Evolutionary conservation across 2,888 invertebrate species (phyloP), one percentile per base, ranked within the genome.

Genomic region (Ormyrus labotus): DNA sequence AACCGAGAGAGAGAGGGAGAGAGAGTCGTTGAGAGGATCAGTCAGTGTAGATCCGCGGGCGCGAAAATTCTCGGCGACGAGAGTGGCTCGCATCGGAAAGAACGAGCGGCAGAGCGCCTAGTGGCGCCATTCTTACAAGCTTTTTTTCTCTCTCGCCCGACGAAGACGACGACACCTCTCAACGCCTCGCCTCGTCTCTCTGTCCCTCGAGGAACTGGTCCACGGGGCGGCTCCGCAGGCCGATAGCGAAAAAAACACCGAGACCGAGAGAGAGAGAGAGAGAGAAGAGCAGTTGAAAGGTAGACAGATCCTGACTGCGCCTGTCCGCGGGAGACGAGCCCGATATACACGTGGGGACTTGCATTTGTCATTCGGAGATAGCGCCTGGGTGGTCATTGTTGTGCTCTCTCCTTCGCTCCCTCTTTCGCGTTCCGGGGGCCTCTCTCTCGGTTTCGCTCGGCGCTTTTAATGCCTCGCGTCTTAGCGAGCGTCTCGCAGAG

Each of bases 301-400:
- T 78, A 79, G 83, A 84, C 83, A 73, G 84, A 82, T 83, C 83
- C 83, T 79, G 67, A 67, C 67, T 78, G 67, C 65, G 65, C 81
- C 82, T 67, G 82, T 78, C 80, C 74, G 74, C 76, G 83, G 78
- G 80, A 82, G 83, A 84, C 65, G 81, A 81, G 82, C 80, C 71
- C 82, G 84, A 78, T 83, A 83, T 81, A 51, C 64, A 13, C 47
- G 61, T 57, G 65, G 78, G 70, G 83, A 74, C 82, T 82, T 84
- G 86, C 86, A 87, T 89, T 89, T 89, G 88, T 89, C 89, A 88
- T 67, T 50, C 87, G 85, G 85, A 83, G 85, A 84, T 86, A 85
- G 76, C 84, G 80, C 85, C 83, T 87, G 89, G 87, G 88, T 89
- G 88, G 89, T 86, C 89, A 86, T 87, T 87, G 86, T 86, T 85